Conservation (phyloP, 2,888 invertebrate genomes). For the Rosalia funebris region DNA sequence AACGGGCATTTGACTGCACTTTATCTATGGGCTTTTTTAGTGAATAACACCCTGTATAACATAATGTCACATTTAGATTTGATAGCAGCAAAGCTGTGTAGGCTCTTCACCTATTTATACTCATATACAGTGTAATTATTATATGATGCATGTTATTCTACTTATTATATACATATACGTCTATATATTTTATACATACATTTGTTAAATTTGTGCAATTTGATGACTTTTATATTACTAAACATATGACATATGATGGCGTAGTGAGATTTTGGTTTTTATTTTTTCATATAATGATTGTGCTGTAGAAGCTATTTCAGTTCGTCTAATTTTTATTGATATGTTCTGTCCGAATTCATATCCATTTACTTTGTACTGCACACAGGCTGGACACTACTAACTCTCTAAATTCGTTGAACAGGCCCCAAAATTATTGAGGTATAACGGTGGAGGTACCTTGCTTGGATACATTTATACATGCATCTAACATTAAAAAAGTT, state of each 20-base stretch:
- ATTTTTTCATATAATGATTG: conserved; percentile 58
- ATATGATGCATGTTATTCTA: conserved; percentile 55
- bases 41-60: conserved; percentile 53
- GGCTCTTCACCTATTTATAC: conserved; percentile 52
- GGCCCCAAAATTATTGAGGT: neutral
- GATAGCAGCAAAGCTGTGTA: conserved; percentile 61
- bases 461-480: conserved; percentile 14
- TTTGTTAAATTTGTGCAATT: conserved; percentile 56
- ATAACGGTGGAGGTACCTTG: conserved; percentile 24
- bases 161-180: conserved; percentile 25
- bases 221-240: conserved; percentile 56
- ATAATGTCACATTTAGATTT: conserved; percentile 51
- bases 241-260: conserved; percentile 59
- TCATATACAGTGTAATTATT: conserved; percentile 57
- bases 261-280: conserved; percentile 55
- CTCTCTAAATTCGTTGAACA: conserved; percentile 27
- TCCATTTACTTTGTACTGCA: conserved; percentile 52
- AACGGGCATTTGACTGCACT: conserved; percentile 41
- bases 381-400: conserved; percentile 31
- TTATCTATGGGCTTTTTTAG: conserved; percentile 57
- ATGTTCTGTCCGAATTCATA: conserved; percentile 59
- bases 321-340: conserved; percentile 57
- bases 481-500: no score
- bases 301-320: conserved; percentile 59
- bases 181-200: conserved; percentile 36